Percentiles rank a stretch among this genome's conserved stretches.
These are phyloP conservation scores for Biston betularia DNA, from an alignment of 2,888 invertebrate genomes.

Conservation along the genomic window DNA sequence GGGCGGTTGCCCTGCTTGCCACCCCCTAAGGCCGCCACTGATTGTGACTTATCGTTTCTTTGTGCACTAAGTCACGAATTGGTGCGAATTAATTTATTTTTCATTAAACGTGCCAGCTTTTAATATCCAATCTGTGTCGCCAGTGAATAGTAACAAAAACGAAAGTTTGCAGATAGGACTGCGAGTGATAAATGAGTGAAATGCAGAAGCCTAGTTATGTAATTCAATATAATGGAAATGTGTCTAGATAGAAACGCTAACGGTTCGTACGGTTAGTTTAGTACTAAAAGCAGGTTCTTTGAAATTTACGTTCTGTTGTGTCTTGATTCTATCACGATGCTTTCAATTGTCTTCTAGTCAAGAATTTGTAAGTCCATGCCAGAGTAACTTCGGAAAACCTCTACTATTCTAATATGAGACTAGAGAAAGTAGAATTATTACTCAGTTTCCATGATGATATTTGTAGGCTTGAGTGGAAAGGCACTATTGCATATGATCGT, in stretches of 20 bases:
- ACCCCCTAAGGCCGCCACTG: no score
- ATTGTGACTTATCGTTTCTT: not conserved
- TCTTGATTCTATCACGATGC: not conserved
- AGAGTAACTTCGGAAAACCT: not conserved
- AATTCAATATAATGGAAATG: constrained; percentile 13
- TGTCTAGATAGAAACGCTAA: constrained; percentile 18
- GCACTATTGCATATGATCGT: not conserved
- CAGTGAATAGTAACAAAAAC: constrained; percentile 1
- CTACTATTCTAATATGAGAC: not conserved
- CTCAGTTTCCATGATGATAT: not conserved
- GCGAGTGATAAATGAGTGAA: constrained; percentile 21
- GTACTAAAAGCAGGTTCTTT: constrained; percentile 15
- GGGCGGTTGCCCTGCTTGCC: no score
- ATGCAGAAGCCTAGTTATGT: constrained; percentile 17
- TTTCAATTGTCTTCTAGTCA: constrained; percentile 41
- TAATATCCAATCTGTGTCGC: not conserved
- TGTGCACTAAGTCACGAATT: no score
- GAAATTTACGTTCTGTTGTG: constrained; percentile 19
- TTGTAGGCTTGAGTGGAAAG: not conserved
- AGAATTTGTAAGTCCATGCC: constrained; percentile 14
- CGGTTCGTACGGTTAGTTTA: constrained; percentile 8
- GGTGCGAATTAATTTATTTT: not conserved
- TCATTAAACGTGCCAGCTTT: not conserved
- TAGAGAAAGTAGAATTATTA: not conserved
- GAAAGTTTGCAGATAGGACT: constrained; percentile 34